These are phyloP conservation scores for Leptopilina drosophilae DNA, from an alignment of 2,888 invertebrate genomes.

Conservation along the genomic window DNA sequence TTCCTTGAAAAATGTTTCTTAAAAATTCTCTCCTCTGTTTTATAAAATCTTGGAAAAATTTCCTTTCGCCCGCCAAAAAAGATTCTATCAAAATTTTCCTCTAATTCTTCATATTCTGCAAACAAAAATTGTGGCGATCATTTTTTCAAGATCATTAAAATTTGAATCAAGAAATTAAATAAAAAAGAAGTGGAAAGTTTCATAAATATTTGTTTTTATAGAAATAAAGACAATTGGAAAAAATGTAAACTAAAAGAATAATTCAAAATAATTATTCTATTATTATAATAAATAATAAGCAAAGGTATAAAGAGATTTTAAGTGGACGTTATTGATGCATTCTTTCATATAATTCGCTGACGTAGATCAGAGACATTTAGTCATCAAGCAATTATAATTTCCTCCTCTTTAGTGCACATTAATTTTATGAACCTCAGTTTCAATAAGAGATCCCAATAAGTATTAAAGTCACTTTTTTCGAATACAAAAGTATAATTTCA, in stretches of 20 bases:
- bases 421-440: neutral
- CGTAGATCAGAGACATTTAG: slow-evolving; percentile 3
- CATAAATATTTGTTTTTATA: too few species aligned
- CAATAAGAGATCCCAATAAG: neutral
- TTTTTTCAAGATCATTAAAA: too few species aligned
- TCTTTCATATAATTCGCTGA: slow-evolving; percentile 33
- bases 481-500: too few species aligned
- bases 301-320: slow-evolving; percentile 3
- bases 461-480: too few species aligned
- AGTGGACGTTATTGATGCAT: slow-evolving; percentile 36
- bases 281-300: neutral
- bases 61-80: too few species aligned
- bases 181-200: too few species aligned
- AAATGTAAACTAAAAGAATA: neutral
- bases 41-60: too few species aligned
- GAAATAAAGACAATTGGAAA: neutral
- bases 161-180: neutral
- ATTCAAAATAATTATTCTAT: neutral
- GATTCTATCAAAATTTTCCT: too few species aligned
- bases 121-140: too few species aligned
- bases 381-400: slow-evolving; percentile 11
- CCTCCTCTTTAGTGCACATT: neutral
- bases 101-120: too few species aligned
- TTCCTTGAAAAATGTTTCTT: neutral
- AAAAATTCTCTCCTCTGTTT: neutral